Conservation (phyloP, 30 jellyfish, hydroid and myxozoan species). For the Chrysaora quinquecirrha region DNA sequence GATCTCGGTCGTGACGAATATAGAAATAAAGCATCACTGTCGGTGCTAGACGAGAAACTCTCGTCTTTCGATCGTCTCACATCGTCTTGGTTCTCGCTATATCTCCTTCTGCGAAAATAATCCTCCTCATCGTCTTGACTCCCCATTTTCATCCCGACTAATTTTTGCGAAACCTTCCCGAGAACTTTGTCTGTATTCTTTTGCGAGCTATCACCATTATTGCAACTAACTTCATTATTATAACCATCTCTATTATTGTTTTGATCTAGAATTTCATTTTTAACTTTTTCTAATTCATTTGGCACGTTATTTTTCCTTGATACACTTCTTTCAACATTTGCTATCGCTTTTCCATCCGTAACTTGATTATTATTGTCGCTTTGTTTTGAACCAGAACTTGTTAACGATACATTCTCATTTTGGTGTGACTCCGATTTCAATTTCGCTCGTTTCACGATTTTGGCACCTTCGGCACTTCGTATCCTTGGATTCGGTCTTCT, state of each 20-base stretch:
- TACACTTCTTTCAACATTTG: not conserved
- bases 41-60: slow-evolving; percentile 76
- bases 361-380: not conserved
- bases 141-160: slow-evolving; percentile 63
- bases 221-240: slow-evolving; percentile 11
- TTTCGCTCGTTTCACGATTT: slow-evolving; percentile 49
- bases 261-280: not conserved
- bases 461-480: slow-evolving; percentile 69
- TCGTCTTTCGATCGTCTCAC: slow-evolving; percentile 57
- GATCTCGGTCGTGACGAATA: slow-evolving; percentile 89
- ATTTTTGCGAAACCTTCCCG: slow-evolving; percentile 22
- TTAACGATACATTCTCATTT: not conserved
- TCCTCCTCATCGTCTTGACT: slow-evolving; percentile 75
- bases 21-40: slow-evolving; percentile 74
- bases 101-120: slow-evolving; percentile 55
- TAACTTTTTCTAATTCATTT: not conserved
- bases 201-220: not conserved
- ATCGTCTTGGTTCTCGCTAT: slow-evolving; percentile 70
- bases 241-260: not conserved
- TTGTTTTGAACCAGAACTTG: not conserved
- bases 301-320: not conserved
- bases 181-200: not conserved
- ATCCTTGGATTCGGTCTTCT: slow-evolving; percentile 82
- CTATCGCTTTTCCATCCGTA: not conserved
- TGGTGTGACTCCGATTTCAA: slow-evolving; percentile 8